These are phyloP conservation scores for Mesorhabditis belari DNA, from an alignment of 2,888 invertebrate genomes.

Conservation along the genomic window DNA sequence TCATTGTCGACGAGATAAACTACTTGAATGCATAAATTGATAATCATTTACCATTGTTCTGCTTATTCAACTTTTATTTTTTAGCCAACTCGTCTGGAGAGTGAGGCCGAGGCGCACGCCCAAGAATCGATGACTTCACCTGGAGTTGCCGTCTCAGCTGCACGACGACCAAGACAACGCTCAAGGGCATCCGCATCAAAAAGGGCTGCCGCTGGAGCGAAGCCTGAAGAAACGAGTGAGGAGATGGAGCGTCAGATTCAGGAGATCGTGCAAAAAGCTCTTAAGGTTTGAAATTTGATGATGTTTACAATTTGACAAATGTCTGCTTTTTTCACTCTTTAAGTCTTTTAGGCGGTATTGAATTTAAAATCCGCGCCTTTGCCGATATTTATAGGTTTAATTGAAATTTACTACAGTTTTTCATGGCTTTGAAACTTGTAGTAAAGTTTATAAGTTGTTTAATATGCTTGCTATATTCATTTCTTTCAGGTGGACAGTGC, in stretches of 20 bases:
- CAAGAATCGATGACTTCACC: neutral
- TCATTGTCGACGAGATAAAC: too few species aligned
- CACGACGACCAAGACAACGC: constrained; percentile 2
- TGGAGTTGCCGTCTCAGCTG: neutral
- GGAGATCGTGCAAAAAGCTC: constrained; percentile 26
- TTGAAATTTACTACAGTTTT: too few species aligned
- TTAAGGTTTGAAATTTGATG: neutral
- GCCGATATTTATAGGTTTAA: too few species aligned
- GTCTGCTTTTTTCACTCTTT: too few species aligned
- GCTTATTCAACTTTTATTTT: too few species aligned
- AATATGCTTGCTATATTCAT: neutral
- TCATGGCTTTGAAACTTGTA: neutral
- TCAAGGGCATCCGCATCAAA: constrained; percentile 6
- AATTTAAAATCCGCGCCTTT: too few species aligned
- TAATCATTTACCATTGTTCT: too few species aligned
- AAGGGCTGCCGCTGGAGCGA: constrained; percentile 11
- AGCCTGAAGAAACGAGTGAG: constrained; percentile 20
- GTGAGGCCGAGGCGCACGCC: too few species aligned
- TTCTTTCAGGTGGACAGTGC: constrained; percentile 27
- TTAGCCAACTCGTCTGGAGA: neutral
- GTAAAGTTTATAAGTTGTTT: neutral
- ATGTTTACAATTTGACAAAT: neutral
- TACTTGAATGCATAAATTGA: too few species aligned
- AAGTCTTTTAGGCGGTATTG: too few species aligned
- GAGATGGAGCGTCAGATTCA: constrained; percentile 28